phyloP scores from a whole-genome alignment of 1,140 invertebrate species.

The Drosophila melanogaster region Release_6_plus_ISO1_MT NC_004354.4:3205001-3205500 shows the following conservation, averaged over 20 bases:
- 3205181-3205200: constrained; percentile 34
- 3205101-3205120: constrained; percentile 28
- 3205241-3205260: constrained; percentile 49
- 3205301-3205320: neutral
- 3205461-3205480: constrained; percentile 6
- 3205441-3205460: neutral
- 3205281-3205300: constrained; percentile 15
- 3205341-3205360: too few species aligned
- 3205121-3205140: constrained; percentile 34
- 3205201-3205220: constrained; percentile 50
- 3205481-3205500: constrained; percentile 23
- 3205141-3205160: constrained; percentile 20
- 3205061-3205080: constrained; percentile 21
- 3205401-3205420: constrained; percentile 6
- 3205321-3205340: neutral
- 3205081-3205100: constrained; percentile 28
- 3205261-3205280: constrained; percentile 27
- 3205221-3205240: constrained; percentile 44
- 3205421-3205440: neutral
- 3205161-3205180: neutral
- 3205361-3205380: neutral
- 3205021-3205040: constrained; percentile 12
- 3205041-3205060: constrained; percentile 21
- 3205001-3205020: neutral
- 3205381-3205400: constrained; percentile 1